These are phyloP conservation scores for Bradypus variegatus DNA, from an alignment of 2,797 vertebrate genomes.

Conservation along the genomic window DNA sequence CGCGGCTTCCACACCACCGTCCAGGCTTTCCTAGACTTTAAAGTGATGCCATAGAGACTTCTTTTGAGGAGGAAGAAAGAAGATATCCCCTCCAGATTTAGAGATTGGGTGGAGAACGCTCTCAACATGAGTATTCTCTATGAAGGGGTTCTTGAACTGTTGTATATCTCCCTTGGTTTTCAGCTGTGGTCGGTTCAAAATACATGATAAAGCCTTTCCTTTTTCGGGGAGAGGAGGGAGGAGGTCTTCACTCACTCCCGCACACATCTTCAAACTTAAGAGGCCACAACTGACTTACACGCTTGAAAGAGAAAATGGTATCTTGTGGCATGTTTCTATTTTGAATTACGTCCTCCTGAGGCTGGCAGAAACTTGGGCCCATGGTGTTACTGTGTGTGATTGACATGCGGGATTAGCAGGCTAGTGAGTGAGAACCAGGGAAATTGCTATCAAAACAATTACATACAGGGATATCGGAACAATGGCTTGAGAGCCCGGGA, in stretches of 20 bases:
- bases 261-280: not conserved
- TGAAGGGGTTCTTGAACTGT: not conserved
- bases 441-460: slow-evolving; percentile 64
- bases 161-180: not conserved
- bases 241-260: not conserved
- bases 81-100: not conserved
- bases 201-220: not conserved
- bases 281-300: not conserved
- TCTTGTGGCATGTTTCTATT: slow-evolving; percentile 1
- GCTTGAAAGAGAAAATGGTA: slow-evolving; percentile 26
- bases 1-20: not conserved
- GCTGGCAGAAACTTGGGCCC: slow-evolving; percentile 49
- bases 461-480: slow-evolving; percentile 48
- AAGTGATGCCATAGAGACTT: not conserved
- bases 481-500: slow-evolving; percentile 44
- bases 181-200: not conserved
- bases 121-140: not conserved
- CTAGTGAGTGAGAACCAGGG: slow-evolving; percentile 46
- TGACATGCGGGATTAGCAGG: slow-evolving; percentile 54
- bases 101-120: not conserved
- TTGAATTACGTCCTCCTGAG: slow-evolving; percentile 32
- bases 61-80: not conserved
- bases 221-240: not conserved
- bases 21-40: not conserved
- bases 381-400: slow-evolving; percentile 27